Percentiles rank a stretch among this genome's conserved stretches.
Evolutionary conservation across 1,140 invertebrate species (phyloP).

Genomic region (Drosophila sturtevanti): DNA sequence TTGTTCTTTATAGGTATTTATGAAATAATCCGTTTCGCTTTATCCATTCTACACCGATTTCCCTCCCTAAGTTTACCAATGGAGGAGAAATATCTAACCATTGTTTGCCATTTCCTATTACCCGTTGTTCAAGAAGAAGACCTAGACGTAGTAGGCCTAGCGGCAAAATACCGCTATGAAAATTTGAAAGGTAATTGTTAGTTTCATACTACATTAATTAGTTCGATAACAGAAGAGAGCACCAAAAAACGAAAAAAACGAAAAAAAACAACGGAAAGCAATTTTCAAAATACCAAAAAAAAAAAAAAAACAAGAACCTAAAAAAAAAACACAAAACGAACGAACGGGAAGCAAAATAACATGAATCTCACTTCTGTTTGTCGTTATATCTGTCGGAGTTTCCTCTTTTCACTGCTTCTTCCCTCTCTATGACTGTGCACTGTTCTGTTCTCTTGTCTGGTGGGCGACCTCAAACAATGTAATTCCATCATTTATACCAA

Average conservation of each 20-base stretch:
- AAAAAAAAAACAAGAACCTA: background rate
- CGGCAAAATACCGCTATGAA: background rate
- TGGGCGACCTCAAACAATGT: slow-evolving; percentile 73
- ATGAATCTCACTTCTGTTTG: slow-evolving; percentile 6
- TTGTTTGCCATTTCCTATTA: background rate
- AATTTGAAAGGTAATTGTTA: slow-evolving; percentile 8
- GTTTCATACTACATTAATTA: slow-evolving; percentile 5
- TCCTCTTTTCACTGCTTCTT: slow-evolving; percentile 19
- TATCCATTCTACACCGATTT: background rate
- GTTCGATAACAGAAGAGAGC: slow-evolving; percentile 4
- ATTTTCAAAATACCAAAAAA: slow-evolving; percentile 6
- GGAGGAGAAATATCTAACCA: background rate
- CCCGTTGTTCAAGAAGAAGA: background rate
- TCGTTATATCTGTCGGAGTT: slow-evolving; percentile 2
- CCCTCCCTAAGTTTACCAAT: background rate
- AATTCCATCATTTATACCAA: slow-evolving; percentile 81
- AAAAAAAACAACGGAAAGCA: slow-evolving; percentile 3
- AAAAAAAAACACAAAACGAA: background rate
- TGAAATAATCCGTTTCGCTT: background rate
- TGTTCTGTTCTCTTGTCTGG: slow-evolving; percentile 20
- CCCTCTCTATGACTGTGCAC: background rate
- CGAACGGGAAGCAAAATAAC: background rate
- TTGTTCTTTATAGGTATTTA: background rate
- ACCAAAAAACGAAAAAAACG: background rate
- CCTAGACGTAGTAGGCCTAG: background rate